Evolutionary conservation across 1,140 invertebrate species (phyloP).

Genomic region (Paraescarpia echinospica): DNA sequence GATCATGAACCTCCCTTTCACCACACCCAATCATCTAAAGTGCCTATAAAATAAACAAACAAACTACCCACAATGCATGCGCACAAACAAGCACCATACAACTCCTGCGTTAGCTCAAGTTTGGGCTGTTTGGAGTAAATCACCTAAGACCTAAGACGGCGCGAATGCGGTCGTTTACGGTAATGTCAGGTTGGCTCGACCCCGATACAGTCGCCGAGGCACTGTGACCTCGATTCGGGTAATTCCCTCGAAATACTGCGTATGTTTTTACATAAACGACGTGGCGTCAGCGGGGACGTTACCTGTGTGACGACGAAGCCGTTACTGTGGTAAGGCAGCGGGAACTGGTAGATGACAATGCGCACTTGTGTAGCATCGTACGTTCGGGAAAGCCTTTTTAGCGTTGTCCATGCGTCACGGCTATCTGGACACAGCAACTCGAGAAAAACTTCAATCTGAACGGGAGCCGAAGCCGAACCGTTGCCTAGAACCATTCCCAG

Average conservation of each 20-base stretch:
- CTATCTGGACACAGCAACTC: neutral
- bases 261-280: neutral
- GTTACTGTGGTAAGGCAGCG: neutral
- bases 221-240: neutral
- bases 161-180: neutral
- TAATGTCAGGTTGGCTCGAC: neutral
- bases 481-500: neutral
- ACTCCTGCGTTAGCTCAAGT: too few species aligned
- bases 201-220: neutral
- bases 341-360: neutral
- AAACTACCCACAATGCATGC: too few species aligned
- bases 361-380: neutral
- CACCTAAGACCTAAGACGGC: too few species aligned
- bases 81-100: too few species aligned
- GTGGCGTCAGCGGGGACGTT: neutral
- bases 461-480: neutral
- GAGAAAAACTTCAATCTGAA: constrained; percentile 1
- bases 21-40: too few species aligned
- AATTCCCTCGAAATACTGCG: neutral
- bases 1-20: too few species aligned
- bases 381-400: neutral
- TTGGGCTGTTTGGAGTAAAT: too few species aligned
- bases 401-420: neutral
- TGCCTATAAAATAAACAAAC: too few species aligned
- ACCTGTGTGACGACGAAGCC: neutral